Base-by-base conservation (phyloP, 2,888 invertebrate species). In the Cylloceria caligata region DNA sequence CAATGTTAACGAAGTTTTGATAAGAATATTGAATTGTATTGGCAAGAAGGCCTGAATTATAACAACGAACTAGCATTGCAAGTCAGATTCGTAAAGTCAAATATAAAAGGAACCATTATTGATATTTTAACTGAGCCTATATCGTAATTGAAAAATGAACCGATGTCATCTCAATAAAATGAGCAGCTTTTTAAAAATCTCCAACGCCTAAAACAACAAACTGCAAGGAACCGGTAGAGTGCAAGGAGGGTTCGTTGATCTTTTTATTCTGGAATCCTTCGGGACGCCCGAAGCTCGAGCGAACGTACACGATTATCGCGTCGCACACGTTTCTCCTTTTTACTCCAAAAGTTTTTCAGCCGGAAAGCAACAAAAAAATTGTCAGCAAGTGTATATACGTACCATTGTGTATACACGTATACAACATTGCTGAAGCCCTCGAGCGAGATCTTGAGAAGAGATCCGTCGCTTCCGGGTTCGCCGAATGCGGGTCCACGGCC, bases 401-500 rank as follows among this genome's bases (percentile, higher is more conserved):
- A 62, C 5, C 34, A 45, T 55, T 74, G 36, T 27, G 39, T 21
- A 39, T 52, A 64, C 52, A 45, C 36, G 34, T 67, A 36, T 52
- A 73, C 47, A 69, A 57, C 39, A 68, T 49, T 55, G 47, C 49
- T 16, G 34, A 27, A 19, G 21, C 49, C 36, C 45, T 21, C 16
- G 39, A 57, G 42, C 55, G 68, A 80, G 67, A 75, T 81, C 69
- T 76, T 77, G 79, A 79, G 64, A 60, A 67, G 39, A 71, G 84
- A 85, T 77, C 52, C 24, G 64, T 68, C 62, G 72, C 79, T 73
- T 68, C 71, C 36, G 67, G 72, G 65, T 57, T 49, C 24, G 42
- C 72, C 62, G 76, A 73, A 77, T 64, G 64, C 52, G 49, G 77
- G 73, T 45, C 55, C 74, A 52, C 9, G 34, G 42, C 64, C 67